These are phyloP conservation scores for Luehdorfia chinensis DNA, from an alignment of 1,140 invertebrate genomes.

Conservation along the genomic window DNA sequence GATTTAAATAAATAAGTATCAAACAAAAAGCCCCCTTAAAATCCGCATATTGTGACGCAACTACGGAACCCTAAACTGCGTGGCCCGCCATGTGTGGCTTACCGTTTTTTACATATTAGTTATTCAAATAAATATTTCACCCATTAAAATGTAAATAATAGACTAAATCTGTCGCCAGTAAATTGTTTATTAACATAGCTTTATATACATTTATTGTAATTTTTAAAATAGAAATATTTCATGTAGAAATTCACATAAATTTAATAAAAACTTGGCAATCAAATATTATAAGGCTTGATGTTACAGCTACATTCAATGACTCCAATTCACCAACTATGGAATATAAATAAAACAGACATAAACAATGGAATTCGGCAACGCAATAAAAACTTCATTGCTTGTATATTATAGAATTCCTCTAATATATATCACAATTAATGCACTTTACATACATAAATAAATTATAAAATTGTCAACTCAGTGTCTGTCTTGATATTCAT, in stretches of 20 bases:
- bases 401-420: slow-evolving; percentile 47
- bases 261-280: slow-evolving; percentile 61
- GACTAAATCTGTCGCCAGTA: slow-evolving; percentile 44
- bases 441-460: slow-evolving; percentile 75
- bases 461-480: slow-evolving; percentile 72
- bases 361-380: slow-evolving; percentile 36
- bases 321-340: slow-evolving; percentile 31
- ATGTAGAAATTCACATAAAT: slow-evolving; percentile 67
- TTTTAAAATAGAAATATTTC: slow-evolving; percentile 72
- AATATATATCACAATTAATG: slow-evolving; percentile 66
- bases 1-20: too few relatives aligned
- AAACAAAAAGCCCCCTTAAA: too few relatives aligned
- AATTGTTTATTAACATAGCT: slow-evolving; percentile 74
- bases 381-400: slow-evolving; percentile 41
- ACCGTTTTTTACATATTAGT: too few relatives aligned
- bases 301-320: slow-evolving; percentile 46
- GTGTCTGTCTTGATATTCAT: slow-evolving; percentile 59
- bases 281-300: slow-evolving; percentile 59
- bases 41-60: too few relatives aligned
- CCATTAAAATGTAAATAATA: slow-evolving; percentile 48
- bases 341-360: slow-evolving; percentile 43
- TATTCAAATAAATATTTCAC: too few relatives aligned
- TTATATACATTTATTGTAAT: slow-evolving; percentile 73
- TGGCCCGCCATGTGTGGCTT: too few relatives aligned
- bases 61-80: too few relatives aligned